These are phyloP conservation scores for Lonchura striata DNA, from an alignment of 2,113 vertebrate genomes.

Conservation along the genomic window DNA sequence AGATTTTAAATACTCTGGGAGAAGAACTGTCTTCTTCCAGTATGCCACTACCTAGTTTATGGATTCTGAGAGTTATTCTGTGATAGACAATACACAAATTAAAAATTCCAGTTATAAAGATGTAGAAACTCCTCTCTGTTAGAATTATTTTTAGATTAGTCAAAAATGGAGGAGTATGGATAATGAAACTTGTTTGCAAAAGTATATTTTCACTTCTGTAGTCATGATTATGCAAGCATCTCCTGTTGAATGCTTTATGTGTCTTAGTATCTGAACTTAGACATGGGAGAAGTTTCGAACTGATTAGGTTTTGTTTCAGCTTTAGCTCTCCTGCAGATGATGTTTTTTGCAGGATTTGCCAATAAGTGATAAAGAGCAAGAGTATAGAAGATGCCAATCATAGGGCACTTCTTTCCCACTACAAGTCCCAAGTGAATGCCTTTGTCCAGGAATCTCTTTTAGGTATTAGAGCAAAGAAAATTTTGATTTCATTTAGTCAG, in stretches of 20 bases:
- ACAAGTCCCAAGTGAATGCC: neutral
- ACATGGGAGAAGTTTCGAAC: neutral
- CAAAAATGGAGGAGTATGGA: neutral
- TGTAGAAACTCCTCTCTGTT: neutral
- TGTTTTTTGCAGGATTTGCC: neutral
- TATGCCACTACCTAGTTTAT: neutral
- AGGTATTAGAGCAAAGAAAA: neutral
- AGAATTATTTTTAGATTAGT: neutral
- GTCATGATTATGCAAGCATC: neutral
- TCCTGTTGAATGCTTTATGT: neutral
- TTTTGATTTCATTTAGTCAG: neutral
- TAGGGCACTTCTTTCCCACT: neutral
- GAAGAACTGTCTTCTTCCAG: neutral
- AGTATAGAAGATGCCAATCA: neutral
- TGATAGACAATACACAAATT: neutral
- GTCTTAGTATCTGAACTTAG: neutral
- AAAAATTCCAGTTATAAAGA: neutral
- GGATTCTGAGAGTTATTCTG: neutral
- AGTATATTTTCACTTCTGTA: neutral
- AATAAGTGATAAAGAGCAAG: neutral
- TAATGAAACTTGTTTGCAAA: neutral
- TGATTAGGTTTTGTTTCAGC: neutral
- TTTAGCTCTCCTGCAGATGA: neutral
- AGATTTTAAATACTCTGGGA: neutral
- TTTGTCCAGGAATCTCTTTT: neutral